phyloP scores from a whole-genome alignment of 1,140 invertebrate species.

The Asobara japonica region DNA sequence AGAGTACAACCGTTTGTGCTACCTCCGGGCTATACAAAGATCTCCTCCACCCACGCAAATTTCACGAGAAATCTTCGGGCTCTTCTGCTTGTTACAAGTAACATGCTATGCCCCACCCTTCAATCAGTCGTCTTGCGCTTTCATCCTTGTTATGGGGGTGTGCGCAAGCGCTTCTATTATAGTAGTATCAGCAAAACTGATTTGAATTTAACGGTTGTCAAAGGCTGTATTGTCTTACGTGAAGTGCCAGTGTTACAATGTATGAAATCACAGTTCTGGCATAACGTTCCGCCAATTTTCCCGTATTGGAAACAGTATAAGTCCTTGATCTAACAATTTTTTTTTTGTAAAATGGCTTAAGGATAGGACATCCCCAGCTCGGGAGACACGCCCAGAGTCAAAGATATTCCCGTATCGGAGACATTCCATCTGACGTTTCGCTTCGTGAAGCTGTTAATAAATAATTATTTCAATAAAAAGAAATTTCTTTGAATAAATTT shows the following conservation, averaged over 20 bases:
- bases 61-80: not conserved
- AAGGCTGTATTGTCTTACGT: slow-evolving; percentile 45
- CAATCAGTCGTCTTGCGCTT: slow-evolving; percentile 31
- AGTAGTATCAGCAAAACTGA: slow-evolving; percentile 44
- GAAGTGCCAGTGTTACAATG: not conserved
- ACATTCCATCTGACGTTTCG: too few relatives aligned
- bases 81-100: slow-evolving; percentile 9
- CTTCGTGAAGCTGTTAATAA: too few relatives aligned
- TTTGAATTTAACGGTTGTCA: slow-evolving; percentile 60
- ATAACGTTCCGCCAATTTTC: not conserved
- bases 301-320: too few relatives aligned
- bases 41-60: slow-evolving; percentile 6
- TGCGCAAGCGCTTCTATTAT: slow-evolving; percentile 46
- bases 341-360: too few relatives aligned
- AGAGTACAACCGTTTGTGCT: not conserved
- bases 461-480: too few relatives aligned
- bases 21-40: not conserved
- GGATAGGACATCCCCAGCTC: too few relatives aligned
- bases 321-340: too few relatives aligned
- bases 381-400: too few relatives aligned
- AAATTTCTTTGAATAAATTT: too few relatives aligned
- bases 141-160: slow-evolving; percentile 4
- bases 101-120: slow-evolving; percentile 11
- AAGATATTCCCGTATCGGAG: too few relatives aligned
- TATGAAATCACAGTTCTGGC: too few relatives aligned